These are phyloP conservation scores for Sesia bembeciformis DNA, from an alignment of 2,888 invertebrate species.

Conservation along the genomic window DNA sequence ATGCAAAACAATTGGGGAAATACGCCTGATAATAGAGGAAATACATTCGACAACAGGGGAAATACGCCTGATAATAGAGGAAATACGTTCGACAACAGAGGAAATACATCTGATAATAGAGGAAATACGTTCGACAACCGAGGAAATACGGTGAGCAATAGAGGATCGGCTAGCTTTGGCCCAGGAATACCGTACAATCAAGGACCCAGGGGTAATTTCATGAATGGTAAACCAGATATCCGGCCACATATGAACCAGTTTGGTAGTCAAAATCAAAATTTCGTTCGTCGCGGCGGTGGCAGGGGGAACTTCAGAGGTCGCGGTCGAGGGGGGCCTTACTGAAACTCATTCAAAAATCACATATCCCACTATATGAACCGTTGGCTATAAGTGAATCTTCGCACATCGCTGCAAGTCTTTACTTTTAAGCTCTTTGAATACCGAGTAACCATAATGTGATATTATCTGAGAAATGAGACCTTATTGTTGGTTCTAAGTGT, in stretches of 20 bases:
- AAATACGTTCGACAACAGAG: slow-evolving; percentile 3
- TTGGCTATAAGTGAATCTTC: too few relatives aligned
- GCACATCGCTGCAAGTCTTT: too few relatives aligned
- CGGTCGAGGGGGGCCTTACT: background rate
- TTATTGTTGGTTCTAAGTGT: too few relatives aligned
- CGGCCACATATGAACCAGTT: slow-evolving; percentile 6
- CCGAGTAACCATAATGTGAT: too few relatives aligned
- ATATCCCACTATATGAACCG: too few relatives aligned
- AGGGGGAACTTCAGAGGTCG: slow-evolving; percentile 19
- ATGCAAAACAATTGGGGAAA: slow-evolving; percentile 4
- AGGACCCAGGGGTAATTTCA: slow-evolving; percentile 28
- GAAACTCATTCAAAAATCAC: too few relatives aligned
- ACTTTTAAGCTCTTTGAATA: too few relatives aligned
- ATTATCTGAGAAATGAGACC: too few relatives aligned
- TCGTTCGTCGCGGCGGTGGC: slow-evolving; percentile 12
- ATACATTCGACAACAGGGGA: slow-evolving; percentile 3
- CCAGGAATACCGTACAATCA: slow-evolving; percentile 17
- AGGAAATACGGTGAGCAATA: slow-evolving; percentile 4
- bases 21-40: background rate
- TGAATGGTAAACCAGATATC: slow-evolving; percentile 26
- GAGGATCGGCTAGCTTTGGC: background rate
- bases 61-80: background rate
- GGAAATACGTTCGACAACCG: slow-evolving; percentile 3
- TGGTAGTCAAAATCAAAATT: slow-evolving; percentile 1
- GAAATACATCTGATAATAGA: background rate